Base-by-base conservation (phyloP, 1,140 invertebrate species). In the Steinernema feltiae region DNA sequence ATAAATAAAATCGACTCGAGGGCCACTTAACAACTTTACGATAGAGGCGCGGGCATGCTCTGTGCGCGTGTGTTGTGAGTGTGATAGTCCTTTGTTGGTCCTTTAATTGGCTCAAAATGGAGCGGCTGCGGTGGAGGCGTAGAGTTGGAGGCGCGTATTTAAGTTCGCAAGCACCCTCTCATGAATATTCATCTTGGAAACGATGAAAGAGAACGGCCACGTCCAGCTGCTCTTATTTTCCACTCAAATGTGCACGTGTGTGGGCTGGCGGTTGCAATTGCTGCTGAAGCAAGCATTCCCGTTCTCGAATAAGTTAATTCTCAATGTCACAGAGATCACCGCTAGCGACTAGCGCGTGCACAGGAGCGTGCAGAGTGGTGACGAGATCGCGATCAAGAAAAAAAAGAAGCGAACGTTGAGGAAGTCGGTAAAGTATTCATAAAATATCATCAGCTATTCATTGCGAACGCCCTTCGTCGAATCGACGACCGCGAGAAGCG, bases 141-240 rank as follows among this genome's bases (percentile, higher is more conserved):
- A n/a, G n/a, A n/a, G n/a, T n/a, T n/a, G 53, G 53, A 17, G 53
- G 53, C 2, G 24, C 53, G 53, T 27, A 27, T 63, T 63, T 63
- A 63, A 63, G 53, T 63, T 63, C 53, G 53, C 53, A 63, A 63
- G 53, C 53, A 63, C 53, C 53, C 53, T 63, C 53, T 63, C 53
- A 63, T 63, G 24, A 63, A 63, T 63, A 63, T 63, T 63, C 53
- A 63, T 63, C 53, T 63, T n/a, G n/a, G n/a, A n/a, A n/a, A n/a
- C n/a, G n/a, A n/a, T n/a, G n/a, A n/a, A n/a, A n/a, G n/a, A n/a
- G n/a, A n/a, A n/a, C n/a, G n/a, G n/a, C n/a, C n/a, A n/a, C n/a
- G n/a, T n/a, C n/a, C n/a, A n/a, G n/a, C n/a, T n/a, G n/a, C n/a
- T n/a, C n/a, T n/a, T n/a, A n/a, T n/a, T n/a, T n/a, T n/a, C n/a